Evolutionary conservation across 1,140 invertebrate species (phyloP), one percentile per base, ranked within the genome.

Genomic region (Plectrocnemia conspersa): DNA sequence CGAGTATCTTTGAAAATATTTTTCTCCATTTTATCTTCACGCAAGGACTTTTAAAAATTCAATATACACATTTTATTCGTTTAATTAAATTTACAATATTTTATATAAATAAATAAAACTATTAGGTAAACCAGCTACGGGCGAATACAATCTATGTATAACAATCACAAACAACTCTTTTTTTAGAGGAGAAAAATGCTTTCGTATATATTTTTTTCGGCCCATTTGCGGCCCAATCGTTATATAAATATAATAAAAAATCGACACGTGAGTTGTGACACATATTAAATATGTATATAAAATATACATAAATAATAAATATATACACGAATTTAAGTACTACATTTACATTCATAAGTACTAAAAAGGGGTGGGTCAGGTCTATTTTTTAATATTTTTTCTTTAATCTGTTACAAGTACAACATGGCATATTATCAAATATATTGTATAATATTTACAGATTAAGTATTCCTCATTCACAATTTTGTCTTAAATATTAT

Each of bases 301-400:
- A n/a, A n/a, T 25, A 19, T 35, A 50, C 42, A 45, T 45, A 7
- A 22, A 45, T 45, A 25, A n/a, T 45, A 5, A 27, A 7, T 45
- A 13, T 27, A 27, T 45, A 27, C 25, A 23, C 29, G 25, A 18
- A 13, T 40, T 55, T 59, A 59, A 59, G 57, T 59, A 59, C 52
- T 54, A 59, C 47, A 59, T 46, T 55, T 29, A 54, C 47, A 52
- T 48, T 45, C 9, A 54, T 59, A 59, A 59, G 57, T 59, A 59
- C 57, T 59, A 55, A 47, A 38, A 33, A 21, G 47, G 47, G 47
- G n/a, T n/a, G n/a, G n/a, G n/a, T 21, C 32, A 45, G 10, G 23
- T 55, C 42, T 54, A 45, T 38, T 27, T 42, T 38, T 54, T 29
- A 41, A 54, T 53, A 33, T 54, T 47, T 47, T 47, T 38, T 38